These are phyloP conservation scores for Karalla daura DNA, from an alignment of 2,797 vertebrate species.

Conservation along the genomic window DNA sequence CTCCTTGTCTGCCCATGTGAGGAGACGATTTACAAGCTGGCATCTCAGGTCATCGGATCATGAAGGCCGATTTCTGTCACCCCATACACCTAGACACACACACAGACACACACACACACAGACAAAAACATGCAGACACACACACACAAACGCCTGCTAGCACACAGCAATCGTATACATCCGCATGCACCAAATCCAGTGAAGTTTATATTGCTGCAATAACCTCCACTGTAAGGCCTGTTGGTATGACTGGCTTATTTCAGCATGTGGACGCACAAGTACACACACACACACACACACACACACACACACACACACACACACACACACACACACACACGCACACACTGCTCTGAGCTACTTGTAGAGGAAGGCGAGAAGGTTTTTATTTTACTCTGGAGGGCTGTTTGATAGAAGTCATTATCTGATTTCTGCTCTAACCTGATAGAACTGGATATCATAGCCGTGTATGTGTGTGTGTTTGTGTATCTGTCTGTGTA, in stretches of 20 bases:
- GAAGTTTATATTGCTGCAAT: constrained; percentile 29
- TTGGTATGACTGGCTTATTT: constrained; percentile 15
- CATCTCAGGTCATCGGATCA: constrained; percentile 60
- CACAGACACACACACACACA: constrained; percentile 11
- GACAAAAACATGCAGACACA: constrained; percentile 4
- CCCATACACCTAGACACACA: constrained; percentile 21
- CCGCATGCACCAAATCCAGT: background rate
- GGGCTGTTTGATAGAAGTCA: constrained; percentile 67
- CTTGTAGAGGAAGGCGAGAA: constrained; percentile 57
- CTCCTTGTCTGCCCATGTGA: constrained; percentile 30
- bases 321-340: constrained; percentile 8
- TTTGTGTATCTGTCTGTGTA: constrained; percentile 4
- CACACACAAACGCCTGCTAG: constrained; percentile 5
- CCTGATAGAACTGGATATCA: constrained; percentile 63
- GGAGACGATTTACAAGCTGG: constrained; percentile 54
- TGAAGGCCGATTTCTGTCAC: constrained; percentile 53
- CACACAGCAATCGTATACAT: background rate
- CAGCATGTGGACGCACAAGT: background rate
- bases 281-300: constrained; percentile 8
- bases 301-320: constrained; percentile 7
- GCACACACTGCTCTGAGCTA: constrained; percentile 22
- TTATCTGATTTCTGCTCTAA: constrained; percentile 64
- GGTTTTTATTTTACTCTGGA: constrained; percentile 69
- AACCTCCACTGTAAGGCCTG: constrained; percentile 21
- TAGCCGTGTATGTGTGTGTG: constrained; percentile 25